Conservation (phyloP, 2,113 vertebrate species). For the Dendropsophus ebraccatus region DNA sequence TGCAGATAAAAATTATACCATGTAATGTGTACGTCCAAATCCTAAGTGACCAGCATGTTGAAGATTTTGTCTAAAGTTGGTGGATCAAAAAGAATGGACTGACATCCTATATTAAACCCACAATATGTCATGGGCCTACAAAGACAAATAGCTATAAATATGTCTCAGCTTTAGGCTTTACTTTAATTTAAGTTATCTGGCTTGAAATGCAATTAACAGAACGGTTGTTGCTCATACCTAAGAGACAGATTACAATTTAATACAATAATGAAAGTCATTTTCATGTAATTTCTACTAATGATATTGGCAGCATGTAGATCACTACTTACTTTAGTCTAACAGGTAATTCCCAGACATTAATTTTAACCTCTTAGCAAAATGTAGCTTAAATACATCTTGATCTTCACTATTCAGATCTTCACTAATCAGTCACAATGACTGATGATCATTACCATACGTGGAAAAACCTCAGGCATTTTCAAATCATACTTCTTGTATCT, state of each 20-base stretch:
- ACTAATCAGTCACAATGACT: slow-evolving; percentile 63
- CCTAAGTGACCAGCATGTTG: neutral
- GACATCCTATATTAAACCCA: neutral
- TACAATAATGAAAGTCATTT: slow-evolving; percentile 58
- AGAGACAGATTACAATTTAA: slow-evolving; percentile 59
- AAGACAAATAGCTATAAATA: slow-evolving; percentile 1
- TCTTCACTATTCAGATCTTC: slow-evolving; percentile 61
- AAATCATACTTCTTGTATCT: slow-evolving; percentile 1
- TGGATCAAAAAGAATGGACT: neutral
- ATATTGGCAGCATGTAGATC: slow-evolving; percentile 59
- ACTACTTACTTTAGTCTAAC: slow-evolving; percentile 59
- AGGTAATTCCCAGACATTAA: slow-evolving; percentile 59
- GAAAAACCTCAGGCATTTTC: slow-evolving; percentile 26
- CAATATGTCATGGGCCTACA: neutral
- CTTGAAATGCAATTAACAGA: slow-evolving; percentile 64
- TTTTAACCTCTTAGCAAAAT: slow-evolving; percentile 61
- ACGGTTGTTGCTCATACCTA: slow-evolving; percentile 61
- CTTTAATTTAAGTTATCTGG: slow-evolving; percentile 63
- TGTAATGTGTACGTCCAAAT: neutral
- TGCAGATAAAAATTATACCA: too few species aligned
- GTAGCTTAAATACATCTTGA: slow-evolving; percentile 60
- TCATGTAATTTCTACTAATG: slow-evolving; percentile 60
- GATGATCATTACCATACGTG: slow-evolving; percentile 58
- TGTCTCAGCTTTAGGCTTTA: slow-evolving; percentile 63
- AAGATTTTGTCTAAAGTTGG: neutral